Evolutionary conservation across 2,797 vertebrate species (phyloP).

Genomic region (Poeciliopsis infans): DNA sequence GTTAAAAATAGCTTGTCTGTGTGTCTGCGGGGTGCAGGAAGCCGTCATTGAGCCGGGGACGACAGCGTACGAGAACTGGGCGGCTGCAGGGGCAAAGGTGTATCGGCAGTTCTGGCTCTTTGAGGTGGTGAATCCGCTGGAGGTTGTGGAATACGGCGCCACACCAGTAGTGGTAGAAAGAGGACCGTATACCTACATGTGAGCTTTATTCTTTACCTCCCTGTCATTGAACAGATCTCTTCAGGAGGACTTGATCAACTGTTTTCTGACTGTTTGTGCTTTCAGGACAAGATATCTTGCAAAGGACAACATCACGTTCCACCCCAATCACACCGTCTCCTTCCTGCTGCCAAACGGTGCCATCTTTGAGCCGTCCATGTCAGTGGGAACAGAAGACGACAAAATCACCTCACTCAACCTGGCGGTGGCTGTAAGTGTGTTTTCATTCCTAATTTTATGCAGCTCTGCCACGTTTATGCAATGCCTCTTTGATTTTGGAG

Average conservation of each 20-base stretch:
- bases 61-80: slow-evolving; percentile 88
- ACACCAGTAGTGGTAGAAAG: slow-evolving; percentile 82
- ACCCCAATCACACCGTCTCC: slow-evolving; percentile 79
- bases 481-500: not conserved
- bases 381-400: slow-evolving; percentile 88
- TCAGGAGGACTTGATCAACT: not conserved
- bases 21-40: slow-evolving; percentile 78
- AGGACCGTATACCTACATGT: slow-evolving; percentile 95
- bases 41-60: slow-evolving; percentile 87
- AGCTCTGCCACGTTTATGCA: not conserved
- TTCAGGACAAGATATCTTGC: slow-evolving; percentile 87
- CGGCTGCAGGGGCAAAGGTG: slow-evolving; percentile 78
- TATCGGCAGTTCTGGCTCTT: slow-evolving; percentile 95
- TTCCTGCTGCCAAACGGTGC: slow-evolving; percentile 83
- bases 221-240: not conserved
- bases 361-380: slow-evolving; percentile 85
- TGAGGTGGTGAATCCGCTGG: slow-evolving; percentile 85
- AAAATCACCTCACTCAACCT: slow-evolving; percentile 87
- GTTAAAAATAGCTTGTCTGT: slow-evolving; percentile 74
- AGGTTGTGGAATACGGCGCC: slow-evolving; percentile 73
- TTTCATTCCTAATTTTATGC: not conserved
- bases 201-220: slow-evolving; percentile 21
- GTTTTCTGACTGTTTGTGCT: slow-evolving; percentile 17
- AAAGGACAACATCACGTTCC: slow-evolving; percentile 83
- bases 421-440: slow-evolving; percentile 87